Percentiles rank a stretch among this genome's conserved stretches.
Evolutionary conservation across 2,797 vertebrate species (phyloP).

Genomic region (Oophaga sylvatica): DNA sequence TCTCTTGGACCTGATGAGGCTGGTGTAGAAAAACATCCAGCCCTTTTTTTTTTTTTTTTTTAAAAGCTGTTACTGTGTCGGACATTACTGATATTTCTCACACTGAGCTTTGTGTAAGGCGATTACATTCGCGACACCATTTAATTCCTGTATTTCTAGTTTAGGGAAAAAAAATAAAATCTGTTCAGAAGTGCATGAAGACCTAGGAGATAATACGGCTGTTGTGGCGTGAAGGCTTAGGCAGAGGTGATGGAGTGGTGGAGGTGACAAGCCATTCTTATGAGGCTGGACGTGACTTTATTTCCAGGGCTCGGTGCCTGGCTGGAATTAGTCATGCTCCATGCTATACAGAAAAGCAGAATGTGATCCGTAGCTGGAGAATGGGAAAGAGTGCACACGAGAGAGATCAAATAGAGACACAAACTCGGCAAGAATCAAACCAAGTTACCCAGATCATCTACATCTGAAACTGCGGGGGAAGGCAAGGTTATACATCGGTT

Average conservation of each 20-base stretch:
- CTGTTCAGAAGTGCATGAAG: not conserved
- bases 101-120: too few relatives aligned
- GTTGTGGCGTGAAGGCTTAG: not conserved
- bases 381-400: conserved; percentile 42
- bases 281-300: not conserved
- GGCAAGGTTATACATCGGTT: conserved; percentile 60
- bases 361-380: not conserved
- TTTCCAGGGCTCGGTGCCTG: conserved; percentile 4
- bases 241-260: not conserved
- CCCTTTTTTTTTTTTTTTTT: too few relatives aligned
- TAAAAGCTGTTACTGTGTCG: too few relatives aligned
- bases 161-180: not conserved
- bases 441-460: conserved; percentile 67
- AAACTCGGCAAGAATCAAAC: conserved; percentile 34
- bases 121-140: too few relatives aligned
- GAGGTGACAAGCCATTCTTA: not conserved
- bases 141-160: not conserved
- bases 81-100: too few relatives aligned
- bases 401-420: conserved; percentile 18
- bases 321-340: conserved; percentile 30
- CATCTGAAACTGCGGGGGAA: conserved; percentile 64
- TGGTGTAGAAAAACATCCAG: too few relatives aligned
- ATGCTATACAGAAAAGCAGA: conserved; percentile 27
- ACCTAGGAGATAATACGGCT: too few relatives aligned
- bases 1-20: too few relatives aligned